phyloP scores from a whole-genome alignment of 2,113 vertebrate genomes.

The Jacana jacana region DNA sequence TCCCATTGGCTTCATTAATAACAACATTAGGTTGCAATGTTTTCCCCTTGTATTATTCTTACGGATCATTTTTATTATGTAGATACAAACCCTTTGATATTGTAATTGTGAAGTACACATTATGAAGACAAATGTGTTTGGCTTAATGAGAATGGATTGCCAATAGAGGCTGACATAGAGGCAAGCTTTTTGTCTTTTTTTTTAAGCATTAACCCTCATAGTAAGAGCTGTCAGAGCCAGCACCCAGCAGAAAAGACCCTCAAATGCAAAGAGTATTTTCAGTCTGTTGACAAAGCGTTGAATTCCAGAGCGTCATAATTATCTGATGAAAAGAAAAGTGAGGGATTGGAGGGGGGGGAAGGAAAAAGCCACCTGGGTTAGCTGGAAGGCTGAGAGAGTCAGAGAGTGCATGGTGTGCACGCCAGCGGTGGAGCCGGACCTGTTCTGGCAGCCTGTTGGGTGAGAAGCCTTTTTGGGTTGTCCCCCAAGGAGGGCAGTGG shows the following conservation, averaged over 20 bases:
- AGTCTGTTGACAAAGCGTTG: conserved; percentile 58
- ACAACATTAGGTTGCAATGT: conserved; percentile 44
- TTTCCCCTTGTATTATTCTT: conserved; percentile 62
- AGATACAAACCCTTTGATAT: conserved; percentile 77
- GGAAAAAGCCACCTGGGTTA: background rate
- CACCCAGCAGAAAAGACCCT: background rate
- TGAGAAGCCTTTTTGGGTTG: background rate
- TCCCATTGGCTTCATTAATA: conserved; percentile 67
- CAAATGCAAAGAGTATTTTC: conserved; percentile 38
- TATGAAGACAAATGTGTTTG: conserved; percentile 77
- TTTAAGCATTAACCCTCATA: conserved; percentile 22
- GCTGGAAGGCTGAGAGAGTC: background rate
- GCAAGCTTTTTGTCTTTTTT: conserved; percentile 11
- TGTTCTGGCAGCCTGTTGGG: background rate
- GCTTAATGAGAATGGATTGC: conserved; percentile 80
- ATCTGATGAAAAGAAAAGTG: conserved; percentile 45
- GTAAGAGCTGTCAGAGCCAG: background rate
- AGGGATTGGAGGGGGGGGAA: too few relatives aligned
- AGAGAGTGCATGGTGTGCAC: background rate
- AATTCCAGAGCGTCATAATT: conserved; percentile 31
- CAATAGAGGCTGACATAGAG: conserved; percentile 69
- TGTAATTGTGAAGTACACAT: conserved; percentile 75
- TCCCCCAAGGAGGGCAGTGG: background rate
- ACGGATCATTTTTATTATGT: conserved; percentile 76
- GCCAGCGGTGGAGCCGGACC: background rate